Evolutionary conservation across 2,888 invertebrate genomes (phyloP).

Genomic region (Biston stratarius): DNA sequence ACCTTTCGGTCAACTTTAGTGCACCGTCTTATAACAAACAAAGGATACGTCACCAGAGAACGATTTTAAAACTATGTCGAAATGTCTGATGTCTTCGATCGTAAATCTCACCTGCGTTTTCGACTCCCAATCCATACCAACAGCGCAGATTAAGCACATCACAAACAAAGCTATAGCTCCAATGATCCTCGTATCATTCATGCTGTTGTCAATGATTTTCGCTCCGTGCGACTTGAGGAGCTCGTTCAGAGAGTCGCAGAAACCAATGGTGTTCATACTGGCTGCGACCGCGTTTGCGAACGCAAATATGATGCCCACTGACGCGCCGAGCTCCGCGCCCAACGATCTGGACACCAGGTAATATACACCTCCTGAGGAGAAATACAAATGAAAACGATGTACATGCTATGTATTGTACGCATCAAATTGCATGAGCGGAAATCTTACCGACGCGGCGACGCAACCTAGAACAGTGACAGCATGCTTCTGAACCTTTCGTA

Average conservation of each 20-base stretch:
- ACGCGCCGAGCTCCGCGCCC: constrained; percentile 98
- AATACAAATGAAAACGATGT: no score
- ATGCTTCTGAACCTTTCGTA: no score
- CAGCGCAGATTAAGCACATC: constrained; percentile 94
- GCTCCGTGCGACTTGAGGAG: constrained; percentile 87
- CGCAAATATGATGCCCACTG: constrained; percentile 98
- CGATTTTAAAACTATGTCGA: no score
- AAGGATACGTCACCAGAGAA: background rate
- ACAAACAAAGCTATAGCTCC: constrained; percentile 91
- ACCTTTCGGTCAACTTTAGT: no score
- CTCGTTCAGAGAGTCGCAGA: constrained; percentile 96
- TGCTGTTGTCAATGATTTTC: constrained; percentile 89
- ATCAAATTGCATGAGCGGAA: no score
- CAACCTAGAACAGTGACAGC: no score
- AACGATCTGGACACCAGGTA: constrained; percentile 98
- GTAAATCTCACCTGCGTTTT: constrained; percentile 88
- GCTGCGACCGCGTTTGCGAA: constrained; percentile 98
- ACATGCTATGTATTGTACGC: no score
- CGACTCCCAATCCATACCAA: constrained; percentile 98
- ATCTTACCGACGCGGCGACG: no score
- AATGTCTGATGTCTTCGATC: background rate
- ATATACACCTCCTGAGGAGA: constrained; percentile 93
- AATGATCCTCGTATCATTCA: constrained; percentile 93
- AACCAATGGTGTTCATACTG: constrained; percentile 98
- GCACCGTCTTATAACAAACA: no score